Percentiles rank a stretch among this genome's conserved stretches.
phyloP scores from a whole-genome alignment of 2,888 invertebrate genomes.

The Thymelicus acteon region DNA sequence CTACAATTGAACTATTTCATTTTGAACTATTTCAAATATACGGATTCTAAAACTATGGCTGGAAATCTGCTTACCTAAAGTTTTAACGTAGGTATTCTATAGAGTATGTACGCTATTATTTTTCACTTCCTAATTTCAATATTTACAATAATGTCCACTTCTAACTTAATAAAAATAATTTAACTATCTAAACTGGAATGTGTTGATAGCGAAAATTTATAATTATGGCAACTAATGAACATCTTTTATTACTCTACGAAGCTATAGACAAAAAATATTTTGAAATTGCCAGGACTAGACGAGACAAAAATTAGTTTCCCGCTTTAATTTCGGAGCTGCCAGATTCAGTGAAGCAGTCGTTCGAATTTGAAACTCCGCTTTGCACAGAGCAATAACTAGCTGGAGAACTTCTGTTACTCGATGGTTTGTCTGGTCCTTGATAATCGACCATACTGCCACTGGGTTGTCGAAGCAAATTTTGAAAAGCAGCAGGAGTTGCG shows the following conservation, averaged over 20 bases:
- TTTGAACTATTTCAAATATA: background rate
- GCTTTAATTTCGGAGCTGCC: conserved; percentile 72
- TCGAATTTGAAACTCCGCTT: conserved; percentile 73
- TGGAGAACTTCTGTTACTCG: conserved; percentile 76
- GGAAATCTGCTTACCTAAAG: background rate
- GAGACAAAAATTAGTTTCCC: conserved; percentile 56
- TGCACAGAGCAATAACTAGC: conserved; percentile 76
- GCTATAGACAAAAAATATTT: conserved; percentile 11
- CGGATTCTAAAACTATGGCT: conserved; percentile 2
- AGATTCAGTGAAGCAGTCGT: conserved; percentile 72
- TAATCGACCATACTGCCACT: conserved; percentile 85
- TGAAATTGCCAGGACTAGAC: conserved; percentile 9
- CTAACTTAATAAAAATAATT: conserved; percentile 38
- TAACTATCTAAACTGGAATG: conserved; percentile 35
- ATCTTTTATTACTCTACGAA: conserved; percentile 13
- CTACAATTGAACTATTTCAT: background rate
- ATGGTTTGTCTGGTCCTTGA: conserved; percentile 62
- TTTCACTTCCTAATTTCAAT: background rate
- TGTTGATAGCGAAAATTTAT: conserved; percentile 10
- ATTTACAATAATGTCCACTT: conserved; percentile 31
- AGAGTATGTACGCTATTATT: conserved; percentile 1
- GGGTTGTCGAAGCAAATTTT: conserved; percentile 82
- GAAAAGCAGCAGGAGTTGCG: conserved; percentile 65
- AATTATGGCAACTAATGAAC: conserved; percentile 34
- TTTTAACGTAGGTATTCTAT: background rate